Conservation (phyloP, 2,888 invertebrate species). For the Drosophila mimica region DNA sequence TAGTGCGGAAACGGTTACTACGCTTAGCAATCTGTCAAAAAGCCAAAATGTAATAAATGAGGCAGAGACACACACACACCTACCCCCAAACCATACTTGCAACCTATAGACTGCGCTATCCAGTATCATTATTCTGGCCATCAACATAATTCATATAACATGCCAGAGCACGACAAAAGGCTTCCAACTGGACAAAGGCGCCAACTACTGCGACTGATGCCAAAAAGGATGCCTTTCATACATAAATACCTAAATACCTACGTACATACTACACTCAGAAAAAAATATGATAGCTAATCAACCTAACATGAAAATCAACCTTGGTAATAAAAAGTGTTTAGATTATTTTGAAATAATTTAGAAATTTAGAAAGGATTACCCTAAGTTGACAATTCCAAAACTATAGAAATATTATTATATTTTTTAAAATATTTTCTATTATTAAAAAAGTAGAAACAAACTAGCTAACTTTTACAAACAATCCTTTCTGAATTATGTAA, state of each 20-base stretch:
- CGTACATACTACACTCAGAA: not conserved
- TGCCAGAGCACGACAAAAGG: constrained; percentile 66
- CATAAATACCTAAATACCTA: constrained; percentile 7
- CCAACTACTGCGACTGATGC: constrained; percentile 50
- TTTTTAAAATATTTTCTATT: not conserved
- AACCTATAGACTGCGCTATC: not conserved
- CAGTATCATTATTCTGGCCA: constrained; percentile 49
- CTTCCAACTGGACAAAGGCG: constrained; percentile 58
- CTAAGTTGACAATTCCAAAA: not conserved
- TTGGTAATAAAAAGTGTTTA: not conserved
- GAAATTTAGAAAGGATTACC: not conserved
- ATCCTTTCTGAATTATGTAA: not conserved
- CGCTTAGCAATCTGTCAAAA: constrained; percentile 79
- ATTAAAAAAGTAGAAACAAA: not conserved
- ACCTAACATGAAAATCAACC: not conserved
- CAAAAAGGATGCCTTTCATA: constrained; percentile 44
- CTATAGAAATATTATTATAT: not conserved
- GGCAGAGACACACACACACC: constrained; percentile 26
- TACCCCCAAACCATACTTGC: not conserved
- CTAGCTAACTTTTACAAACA: not conserved
- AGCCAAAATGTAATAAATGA: constrained; percentile 81
- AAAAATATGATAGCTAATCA: not conserved
- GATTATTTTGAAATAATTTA: not conserved
- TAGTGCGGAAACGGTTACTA: constrained; percentile 76
- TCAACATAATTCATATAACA: constrained; percentile 74